Base-by-base conservation (phyloP, 2,113 vertebrate genomes). In the Numenius arquata region DNA sequence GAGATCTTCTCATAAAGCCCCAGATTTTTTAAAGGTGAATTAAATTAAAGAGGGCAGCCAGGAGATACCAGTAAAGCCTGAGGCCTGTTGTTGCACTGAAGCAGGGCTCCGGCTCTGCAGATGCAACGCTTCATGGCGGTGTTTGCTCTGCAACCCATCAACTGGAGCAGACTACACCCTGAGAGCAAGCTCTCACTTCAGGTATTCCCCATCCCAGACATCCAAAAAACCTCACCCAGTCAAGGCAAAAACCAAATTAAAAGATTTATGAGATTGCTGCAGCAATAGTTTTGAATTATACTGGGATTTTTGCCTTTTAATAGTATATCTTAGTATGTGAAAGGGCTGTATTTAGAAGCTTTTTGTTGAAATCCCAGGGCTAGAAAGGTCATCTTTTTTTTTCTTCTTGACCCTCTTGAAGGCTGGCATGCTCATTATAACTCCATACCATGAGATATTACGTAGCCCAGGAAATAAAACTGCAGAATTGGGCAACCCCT, bases 81-180 rank as follows among this genome's bases (percentile, higher is more conserved):
- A 62, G 94, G 52, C 32, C n/a, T 63, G 19, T 62, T 13, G 2
- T 25, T 52, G 34, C 48, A 16, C 40, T 36, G 81, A 59, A 86
- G 26, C 34, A 17, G 43, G 20, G 32, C 38, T 89, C 56, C 11
- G 27, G n/a, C 65, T 53, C 47, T 81, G 50, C 41, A 61, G 29
- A 18, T 0, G 2, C 45, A 63, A n/a, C 15, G 10, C 20, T 70
- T 84, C 25, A 14, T 22, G 11, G 17, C 0, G 1, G 23, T 26
- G 53, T 29, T 79, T 48, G 25, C 43, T 30, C 53, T 23, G 16
- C 34, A 48, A 59, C 38, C 0, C 0, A 50, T 43, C 27, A 41
- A 1, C 34, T 17, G 52, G 32, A 67, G 18, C 63, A 83, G 58
- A 34, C 21, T 41, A 22, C 15, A 30, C 20, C 0, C 0, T 5